Evolutionary conservation across 1,140 invertebrate species (phyloP).

Genomic region (Cotesia vestalis): DNA sequence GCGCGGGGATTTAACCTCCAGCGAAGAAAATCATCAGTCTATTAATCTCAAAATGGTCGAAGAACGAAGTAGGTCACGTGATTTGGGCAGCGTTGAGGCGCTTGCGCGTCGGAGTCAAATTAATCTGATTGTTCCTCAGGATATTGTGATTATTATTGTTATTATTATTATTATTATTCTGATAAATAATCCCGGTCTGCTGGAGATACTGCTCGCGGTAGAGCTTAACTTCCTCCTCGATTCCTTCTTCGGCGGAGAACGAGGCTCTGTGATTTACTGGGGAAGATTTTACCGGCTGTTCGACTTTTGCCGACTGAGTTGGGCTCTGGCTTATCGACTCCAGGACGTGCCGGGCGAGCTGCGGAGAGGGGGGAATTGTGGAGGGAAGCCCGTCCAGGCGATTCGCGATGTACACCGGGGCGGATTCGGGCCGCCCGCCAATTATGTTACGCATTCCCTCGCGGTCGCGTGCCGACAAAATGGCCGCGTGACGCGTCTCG

Average conservation of each 20-base stretch:
- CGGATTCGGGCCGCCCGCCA: slow-evolving; percentile 60
- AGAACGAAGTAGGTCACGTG: slow-evolving; percentile 58
- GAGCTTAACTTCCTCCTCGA: slow-evolving; percentile 46
- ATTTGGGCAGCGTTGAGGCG: slow-evolving; percentile 57
- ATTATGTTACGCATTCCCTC: slow-evolving; percentile 61
- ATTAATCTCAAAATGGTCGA: slow-evolving; percentile 53
- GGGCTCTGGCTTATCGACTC: slow-evolving; percentile 62
- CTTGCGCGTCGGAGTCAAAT: slow-evolving; percentile 51
- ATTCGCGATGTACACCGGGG: slow-evolving; percentile 57
- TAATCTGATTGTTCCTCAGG: slow-evolving; percentile 57
- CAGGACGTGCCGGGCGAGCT: slow-evolving; percentile 59
- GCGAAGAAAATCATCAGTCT: slow-evolving; percentile 2
- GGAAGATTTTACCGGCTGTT: slow-evolving; percentile 43
- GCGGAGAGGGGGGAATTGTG: slow-evolving; percentile 49
- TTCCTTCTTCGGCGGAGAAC: slow-evolving; percentile 53
- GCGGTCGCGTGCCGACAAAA: slow-evolving; percentile 52
- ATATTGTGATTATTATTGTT: slow-evolving; percentile 46
- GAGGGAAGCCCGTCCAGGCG: slow-evolving; percentile 60
- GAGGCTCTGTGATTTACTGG: slow-evolving; percentile 46
- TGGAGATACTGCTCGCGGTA: slow-evolving; percentile 59
- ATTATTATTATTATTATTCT: slow-evolving; percentile 46
- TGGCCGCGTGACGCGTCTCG: slow-evolving; percentile 40
- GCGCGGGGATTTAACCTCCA: background rate
- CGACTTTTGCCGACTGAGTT: slow-evolving; percentile 55
- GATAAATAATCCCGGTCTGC: slow-evolving; percentile 54